A percentile compares a stretch with the other conserved stretches of the same genome.
Conservation (phyloP, 2,888 invertebrate genomes). For the Aphidoletes aphidimyza region DNA sequence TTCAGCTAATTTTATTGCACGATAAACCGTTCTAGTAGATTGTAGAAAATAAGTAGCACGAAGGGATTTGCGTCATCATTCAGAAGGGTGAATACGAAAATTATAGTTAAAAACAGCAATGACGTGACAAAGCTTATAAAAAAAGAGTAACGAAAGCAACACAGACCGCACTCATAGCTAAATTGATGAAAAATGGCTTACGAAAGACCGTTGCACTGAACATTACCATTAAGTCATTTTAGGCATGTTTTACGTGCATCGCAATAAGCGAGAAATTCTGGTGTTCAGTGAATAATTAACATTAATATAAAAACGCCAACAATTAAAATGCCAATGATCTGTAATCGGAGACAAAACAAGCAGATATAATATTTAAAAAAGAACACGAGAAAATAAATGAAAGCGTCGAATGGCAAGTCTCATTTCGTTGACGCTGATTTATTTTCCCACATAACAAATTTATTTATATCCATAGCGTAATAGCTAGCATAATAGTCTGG, state of each 20-base stretch:
- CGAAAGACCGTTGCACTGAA: no score
- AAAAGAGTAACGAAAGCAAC: not conserved
- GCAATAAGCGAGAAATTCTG: not conserved
- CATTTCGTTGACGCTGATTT: not conserved
- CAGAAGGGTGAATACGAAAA: not conserved
- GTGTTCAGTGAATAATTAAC: not conserved
- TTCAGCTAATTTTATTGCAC: no score
- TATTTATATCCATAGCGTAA: not conserved
- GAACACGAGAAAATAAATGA: not conserved
- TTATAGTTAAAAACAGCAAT: not conserved
- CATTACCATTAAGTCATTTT: no score
- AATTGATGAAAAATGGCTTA: conserved; percentile 10
- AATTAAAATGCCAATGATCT: not conserved
- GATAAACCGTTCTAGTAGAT: no score
- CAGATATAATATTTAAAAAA: not conserved
- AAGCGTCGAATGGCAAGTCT: not conserved
- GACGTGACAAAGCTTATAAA: not conserved
- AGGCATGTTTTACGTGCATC: not conserved
- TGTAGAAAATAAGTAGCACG: no score
- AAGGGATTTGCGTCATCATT: no score
- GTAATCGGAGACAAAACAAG: not conserved
- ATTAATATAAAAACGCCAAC: conserved; percentile 8
- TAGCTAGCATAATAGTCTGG: no score
- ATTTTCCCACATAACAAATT: not conserved
- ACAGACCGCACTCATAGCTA: not conserved